phyloP scores from a whole-genome alignment of 2,888 invertebrate species.

The Agriopis leucophaearia region DNA sequence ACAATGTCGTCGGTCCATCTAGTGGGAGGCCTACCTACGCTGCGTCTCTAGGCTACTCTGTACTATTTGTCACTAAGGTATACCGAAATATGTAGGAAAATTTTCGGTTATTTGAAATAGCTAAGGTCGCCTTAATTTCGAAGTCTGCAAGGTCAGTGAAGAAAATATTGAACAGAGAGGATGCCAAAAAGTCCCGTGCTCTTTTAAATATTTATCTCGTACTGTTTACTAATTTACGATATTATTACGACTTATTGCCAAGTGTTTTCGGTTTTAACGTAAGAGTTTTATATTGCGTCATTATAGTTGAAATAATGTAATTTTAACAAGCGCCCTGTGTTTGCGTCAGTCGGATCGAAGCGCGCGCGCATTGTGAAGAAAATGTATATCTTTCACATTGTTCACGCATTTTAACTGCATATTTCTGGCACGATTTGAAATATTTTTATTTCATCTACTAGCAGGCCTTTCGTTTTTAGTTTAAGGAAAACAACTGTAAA shows the following conservation, averaged over 20 bases:
- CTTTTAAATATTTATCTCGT: slow-evolving; percentile 14
- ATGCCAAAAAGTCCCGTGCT: slow-evolving; percentile 21
- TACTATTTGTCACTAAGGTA: background rate
- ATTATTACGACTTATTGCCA: slow-evolving; percentile 16
- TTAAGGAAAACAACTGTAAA: slow-evolving; percentile 5
- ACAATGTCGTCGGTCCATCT: too few species aligned
- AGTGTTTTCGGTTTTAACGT: slow-evolving; percentile 14
- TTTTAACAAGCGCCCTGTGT: slow-evolving; percentile 9
- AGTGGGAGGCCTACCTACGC: too few species aligned
- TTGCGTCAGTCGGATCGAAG: slow-evolving; percentile 26
- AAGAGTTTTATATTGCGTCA: slow-evolving; percentile 30
- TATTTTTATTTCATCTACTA: slow-evolving; percentile 33
- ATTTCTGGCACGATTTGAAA: slow-evolving; percentile 21
- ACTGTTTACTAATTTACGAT: slow-evolving; percentile 19
- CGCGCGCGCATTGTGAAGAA: slow-evolving; percentile 4
- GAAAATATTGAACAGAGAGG: slow-evolving; percentile 19
- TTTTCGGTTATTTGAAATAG: slow-evolving; percentile 14
- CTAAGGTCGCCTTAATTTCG: slow-evolving; percentile 22
- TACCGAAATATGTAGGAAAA: slow-evolving; percentile 1
- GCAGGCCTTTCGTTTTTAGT: slow-evolving; percentile 32
- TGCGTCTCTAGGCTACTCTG: too few species aligned
- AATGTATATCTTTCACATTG: slow-evolving; percentile 13
- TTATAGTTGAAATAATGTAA: slow-evolving; percentile 24
- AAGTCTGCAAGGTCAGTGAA: slow-evolving; percentile 30
- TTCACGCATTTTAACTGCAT: slow-evolving; percentile 34